Evolutionary conservation across 1,140 invertebrate species (phyloP).

Genomic region (Micrasema longulum): DNA sequence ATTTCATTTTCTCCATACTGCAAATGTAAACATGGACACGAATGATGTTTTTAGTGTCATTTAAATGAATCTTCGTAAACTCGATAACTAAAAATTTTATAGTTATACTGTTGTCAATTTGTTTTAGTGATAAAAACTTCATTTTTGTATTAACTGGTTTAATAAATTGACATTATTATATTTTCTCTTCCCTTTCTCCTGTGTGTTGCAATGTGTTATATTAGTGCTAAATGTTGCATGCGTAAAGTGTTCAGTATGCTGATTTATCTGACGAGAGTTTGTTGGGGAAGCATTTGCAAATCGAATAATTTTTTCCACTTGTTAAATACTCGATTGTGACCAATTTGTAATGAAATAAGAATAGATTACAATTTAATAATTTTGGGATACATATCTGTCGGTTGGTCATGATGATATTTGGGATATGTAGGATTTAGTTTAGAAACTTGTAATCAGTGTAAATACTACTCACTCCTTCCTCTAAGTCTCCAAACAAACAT

Average conservation of each 20-base stretch:
- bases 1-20: no score
- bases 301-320: not conserved
- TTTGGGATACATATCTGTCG: constrained; percentile 19
- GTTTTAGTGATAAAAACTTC: no score
- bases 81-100: no score
- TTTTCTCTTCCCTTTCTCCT: not conserved
- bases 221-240: not conserved
- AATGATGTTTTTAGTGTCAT: no score
- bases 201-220: not conserved
- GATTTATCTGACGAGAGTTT: not conserved
- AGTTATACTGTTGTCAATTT: no score
- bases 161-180: no score
- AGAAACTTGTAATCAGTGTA: constrained; percentile 2
- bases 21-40: no score
- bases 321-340: constrained; percentile 4
- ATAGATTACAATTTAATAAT: constrained; percentile 21
- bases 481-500: not conserved
- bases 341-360: constrained; percentile 14
- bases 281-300: no score
- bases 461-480: constrained; percentile 11
- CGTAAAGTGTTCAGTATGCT: not conserved
- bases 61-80: no score
- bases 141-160: no score
- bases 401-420: constrained; percentile 19
- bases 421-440: constrained; percentile 13